Conservation (phyloP, 1,140 invertebrate species). For the Pseudomyrmex sp. region DNA sequence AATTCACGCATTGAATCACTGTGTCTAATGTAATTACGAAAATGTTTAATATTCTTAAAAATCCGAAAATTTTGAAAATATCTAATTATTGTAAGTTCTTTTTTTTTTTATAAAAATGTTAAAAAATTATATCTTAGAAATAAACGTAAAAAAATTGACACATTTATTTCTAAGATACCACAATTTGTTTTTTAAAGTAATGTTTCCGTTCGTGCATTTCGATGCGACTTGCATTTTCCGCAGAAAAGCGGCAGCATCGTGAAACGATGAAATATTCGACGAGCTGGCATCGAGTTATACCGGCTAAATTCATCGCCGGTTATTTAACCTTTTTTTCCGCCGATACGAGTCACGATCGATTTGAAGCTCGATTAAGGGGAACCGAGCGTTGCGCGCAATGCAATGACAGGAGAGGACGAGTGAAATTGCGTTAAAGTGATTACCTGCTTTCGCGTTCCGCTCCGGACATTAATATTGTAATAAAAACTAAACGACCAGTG, state of each 20-base stretch:
- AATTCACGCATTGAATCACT: no score
- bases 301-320: constrained; percentile 52
- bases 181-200: neutral
- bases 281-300: constrained; percentile 52
- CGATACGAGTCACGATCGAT: constrained; percentile 44
- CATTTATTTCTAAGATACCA: neutral
- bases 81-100: no score
- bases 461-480: constrained; percentile 43
- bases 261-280: constrained; percentile 62
- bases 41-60: neutral
- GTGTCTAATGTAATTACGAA: neutral
- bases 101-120: neutral
- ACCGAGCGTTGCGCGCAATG: constrained; percentile 39
- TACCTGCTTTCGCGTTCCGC: constrained; percentile 30
- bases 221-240: neutral
- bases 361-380: constrained; percentile 54
- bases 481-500: constrained; percentile 43
- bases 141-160: no score
- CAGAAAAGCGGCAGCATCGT: constrained; percentile 29
- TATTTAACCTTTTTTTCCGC: constrained; percentile 59
- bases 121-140: neutral
- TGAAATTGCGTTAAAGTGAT: constrained; percentile 55
- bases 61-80: neutral
- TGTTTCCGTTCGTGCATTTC: neutral
- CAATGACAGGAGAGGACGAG: constrained; percentile 51